Percentiles rank a stretch among this genome's conserved stretches.
Evolutionary conservation across 2,888 invertebrate genomes (phyloP).

Genomic region (Torymus auratus): DNA sequence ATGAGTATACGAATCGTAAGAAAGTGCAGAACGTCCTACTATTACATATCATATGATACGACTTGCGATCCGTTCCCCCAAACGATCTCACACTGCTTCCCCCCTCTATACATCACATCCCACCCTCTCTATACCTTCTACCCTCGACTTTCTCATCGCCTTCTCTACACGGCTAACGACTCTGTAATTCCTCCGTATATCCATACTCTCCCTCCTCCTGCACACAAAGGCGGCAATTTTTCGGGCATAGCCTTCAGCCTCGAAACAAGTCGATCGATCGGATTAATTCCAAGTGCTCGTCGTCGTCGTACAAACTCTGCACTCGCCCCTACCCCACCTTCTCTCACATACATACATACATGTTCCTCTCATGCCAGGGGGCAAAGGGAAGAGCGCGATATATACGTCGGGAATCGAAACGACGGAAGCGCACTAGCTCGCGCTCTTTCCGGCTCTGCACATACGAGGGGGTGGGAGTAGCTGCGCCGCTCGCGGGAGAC

Average conservation of each 20-base stretch:
- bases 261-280: conserved; percentile 32
- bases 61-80: too few species aligned
- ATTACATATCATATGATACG: too few species aligned
- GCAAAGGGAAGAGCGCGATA: conserved; percentile 25
- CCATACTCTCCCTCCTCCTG: background rate
- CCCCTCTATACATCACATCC: too few species aligned
- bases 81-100: too few species aligned
- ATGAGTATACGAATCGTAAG: too few species aligned
- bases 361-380: too few species aligned
- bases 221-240: too few species aligned
- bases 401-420: conserved; percentile 22
- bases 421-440: background rate
- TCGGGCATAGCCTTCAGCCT: background rate
- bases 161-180: background rate
- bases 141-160: background rate
- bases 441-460: conserved; percentile 13
- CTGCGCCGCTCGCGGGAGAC: conserved; percentile 51
- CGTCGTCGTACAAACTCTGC: background rate
- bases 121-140: background rate
- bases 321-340: too few species aligned
- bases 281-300: conserved; percentile 36
- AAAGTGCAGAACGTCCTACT: too few species aligned
- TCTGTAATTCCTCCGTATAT: too few species aligned
- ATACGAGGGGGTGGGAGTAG: too few species aligned
- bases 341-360: too few species aligned